Evolutionary conservation across 2,797 vertebrate species (phyloP).

Genomic region (Euphonia xanthogaster): DNA sequence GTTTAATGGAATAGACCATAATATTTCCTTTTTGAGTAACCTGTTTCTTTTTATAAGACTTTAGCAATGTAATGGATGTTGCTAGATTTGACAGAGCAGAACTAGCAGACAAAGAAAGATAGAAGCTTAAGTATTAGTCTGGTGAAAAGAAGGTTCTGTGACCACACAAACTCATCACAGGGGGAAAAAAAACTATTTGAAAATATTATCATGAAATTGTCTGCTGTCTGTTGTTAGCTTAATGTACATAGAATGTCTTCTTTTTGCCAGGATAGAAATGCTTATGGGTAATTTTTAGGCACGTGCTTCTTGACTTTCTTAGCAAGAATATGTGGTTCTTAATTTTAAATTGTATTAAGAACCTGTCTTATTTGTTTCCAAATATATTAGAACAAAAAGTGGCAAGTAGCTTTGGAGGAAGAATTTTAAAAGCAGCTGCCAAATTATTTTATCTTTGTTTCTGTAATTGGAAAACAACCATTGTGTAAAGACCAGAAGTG

Average conservation of each 20-base stretch:
- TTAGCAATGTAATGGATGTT: slow-evolving; percentile 60
- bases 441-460: neutral
- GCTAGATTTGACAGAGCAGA: slow-evolving; percentile 69
- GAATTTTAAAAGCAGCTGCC: neutral
- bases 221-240: neutral
- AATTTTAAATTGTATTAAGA: neutral
- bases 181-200: neutral
- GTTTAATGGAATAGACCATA: slow-evolving; percentile 82
- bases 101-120: slow-evolving; percentile 50
- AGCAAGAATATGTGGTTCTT: neutral
- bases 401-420: neutral
- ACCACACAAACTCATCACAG: neutral
- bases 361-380: neutral
- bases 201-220: neutral
- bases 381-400: neutral
- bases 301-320: neutral
- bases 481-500: neutral
- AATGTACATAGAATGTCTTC: neutral
- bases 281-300: neutral
- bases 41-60: slow-evolving; percentile 73
- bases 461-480: neutral
- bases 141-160: neutral
- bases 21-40: slow-evolving; percentile 81
- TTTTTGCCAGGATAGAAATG: neutral
- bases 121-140: slow-evolving; percentile 11